Evolutionary conservation across 2,797 vertebrate species (phyloP), one percentile per base, ranked within the genome.

Genomic region (Mus minutoides): DNA sequence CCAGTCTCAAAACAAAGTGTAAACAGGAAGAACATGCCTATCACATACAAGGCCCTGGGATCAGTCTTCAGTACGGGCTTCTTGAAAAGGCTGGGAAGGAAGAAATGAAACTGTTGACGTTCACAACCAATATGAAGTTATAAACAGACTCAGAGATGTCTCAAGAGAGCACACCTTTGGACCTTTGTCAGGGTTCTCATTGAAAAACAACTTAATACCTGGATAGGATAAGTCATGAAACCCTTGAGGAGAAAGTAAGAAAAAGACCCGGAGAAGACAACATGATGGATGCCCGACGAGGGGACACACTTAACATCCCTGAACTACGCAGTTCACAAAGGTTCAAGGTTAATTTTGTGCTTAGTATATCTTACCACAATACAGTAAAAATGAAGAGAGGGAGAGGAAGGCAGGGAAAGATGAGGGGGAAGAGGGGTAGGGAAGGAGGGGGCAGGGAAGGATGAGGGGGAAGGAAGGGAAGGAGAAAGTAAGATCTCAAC

Each of bases 191-290:
- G 84, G 6, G n/a, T 21, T 13, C 62, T 79, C 31, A 37, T 71
- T 86, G 16, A 84, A 94, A 80, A 86, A 94, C 24, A 90, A 64
- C 79, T 37, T 71, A 75, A 82, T 34, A 40, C 62, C 69, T 58
- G 24, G 56, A 87, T 54, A 24, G 54, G 75, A 62, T 78, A 87
- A 96, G 40, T 75, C 76, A 79, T 1, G 31, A 92, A 11, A 24
- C 46, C 37, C 84, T 77, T n/a, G 82, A 84, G 31, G 83, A 86
- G 89, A 79, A 96, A 88, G 34, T 17, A 86, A 64, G 34, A 85
- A 19, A 19, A 75, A 78, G 67, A 67, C 78, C 43, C n/a, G 7
- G 58, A 91, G 40, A 84, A 62, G 71, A 8, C 0, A n/a, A n/a
- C 31, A 11, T 1, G 2, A 58, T 17, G 31, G 43, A 2, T 2